Percentiles rank a stretch among this genome's conserved stretches.
Evolutionary conservation across 2,113 vertebrate species (phyloP).

Genomic region (Callopanchax toddi): DNA sequence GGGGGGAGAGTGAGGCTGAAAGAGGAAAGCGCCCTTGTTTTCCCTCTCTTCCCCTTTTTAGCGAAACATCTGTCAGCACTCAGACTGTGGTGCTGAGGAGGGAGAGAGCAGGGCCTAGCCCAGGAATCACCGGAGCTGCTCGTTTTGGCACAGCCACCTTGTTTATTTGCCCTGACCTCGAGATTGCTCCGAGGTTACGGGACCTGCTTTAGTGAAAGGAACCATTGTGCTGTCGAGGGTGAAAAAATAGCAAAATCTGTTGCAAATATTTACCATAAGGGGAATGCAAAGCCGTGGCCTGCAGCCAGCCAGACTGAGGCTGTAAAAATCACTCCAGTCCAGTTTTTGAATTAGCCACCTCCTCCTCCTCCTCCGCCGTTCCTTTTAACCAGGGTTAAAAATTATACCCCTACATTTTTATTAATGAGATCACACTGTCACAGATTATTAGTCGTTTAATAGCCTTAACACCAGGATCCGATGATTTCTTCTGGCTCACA

Average conservation of each 20-base stretch:
- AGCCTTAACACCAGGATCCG: conserved; percentile 88
- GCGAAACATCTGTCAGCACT: conserved; percentile 97
- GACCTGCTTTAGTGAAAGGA: conserved; percentile 91
- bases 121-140: conserved; percentile 86
- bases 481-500: conserved; percentile 85
- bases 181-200: conserved; percentile 86
- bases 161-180: conserved; percentile 97
- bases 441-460: conserved; percentile 91
- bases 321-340: conserved; percentile 91
- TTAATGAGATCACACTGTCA: conserved; percentile 96
- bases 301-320: conserved; percentile 89
- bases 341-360: conserved; percentile 91
- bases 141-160: conserved; percentile 88
- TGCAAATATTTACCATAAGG: conserved; percentile 98
- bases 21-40: conserved; percentile 40
- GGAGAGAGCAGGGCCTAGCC: conserved; percentile 70
- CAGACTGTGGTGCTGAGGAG: conserved; percentile 71
- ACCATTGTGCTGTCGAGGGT: conserved; percentile 90
- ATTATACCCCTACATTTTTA: conserved; percentile 91
- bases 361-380: conserved; percentile 70
- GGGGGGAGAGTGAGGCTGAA: conserved; percentile 4
- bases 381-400: conserved; percentile 86
- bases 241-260: conserved; percentile 84
- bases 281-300: conserved; percentile 87
- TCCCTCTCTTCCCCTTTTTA: conserved; percentile 67